phyloP scores from a whole-genome alignment of 1,140 invertebrate species.

The Heliconius hermathena region DNA sequence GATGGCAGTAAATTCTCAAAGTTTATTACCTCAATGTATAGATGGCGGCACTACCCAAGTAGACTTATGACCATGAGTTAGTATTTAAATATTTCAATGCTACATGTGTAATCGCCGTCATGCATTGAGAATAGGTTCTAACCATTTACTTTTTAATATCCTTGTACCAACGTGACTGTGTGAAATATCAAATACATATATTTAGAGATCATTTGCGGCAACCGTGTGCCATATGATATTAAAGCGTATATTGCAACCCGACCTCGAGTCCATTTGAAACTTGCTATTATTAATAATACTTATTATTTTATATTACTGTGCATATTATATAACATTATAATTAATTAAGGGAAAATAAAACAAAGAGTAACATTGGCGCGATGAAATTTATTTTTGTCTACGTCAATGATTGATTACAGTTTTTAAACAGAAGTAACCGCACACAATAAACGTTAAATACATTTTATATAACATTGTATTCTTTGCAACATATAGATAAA shows the following conservation, averaged over 20 bases:
- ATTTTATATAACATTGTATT: conserved; percentile 59
- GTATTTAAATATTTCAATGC: conserved; percentile 10
- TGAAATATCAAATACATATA: conserved; percentile 4
- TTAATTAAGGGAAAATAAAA: conserved; percentile 48
- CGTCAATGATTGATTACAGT: conserved; percentile 73
- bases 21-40: neutral
- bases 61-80: neutral
- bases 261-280: neutral
- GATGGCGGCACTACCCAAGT: neutral
- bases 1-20: neutral
- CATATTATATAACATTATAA: neutral
- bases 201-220: neutral
- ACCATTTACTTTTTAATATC: conserved; percentile 10
- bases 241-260: neutral
- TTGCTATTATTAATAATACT: neutral
- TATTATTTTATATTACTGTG: neutral
- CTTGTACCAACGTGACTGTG: neutral
- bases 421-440: conserved; percentile 56
- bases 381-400: conserved; percentile 78
- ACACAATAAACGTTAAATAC: conserved; percentile 57
- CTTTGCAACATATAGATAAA: conserved; percentile 65
- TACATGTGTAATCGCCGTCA: conserved; percentile 5
- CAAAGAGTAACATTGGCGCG: conserved; percentile 59
- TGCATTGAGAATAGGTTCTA: neutral
- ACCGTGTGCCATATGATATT: neutral